Percentiles rank a stretch among this genome's conserved stretches.
phyloP scores from a whole-genome alignment of 2,113 vertebrate species.

The Apeltes quadracus region DNA sequence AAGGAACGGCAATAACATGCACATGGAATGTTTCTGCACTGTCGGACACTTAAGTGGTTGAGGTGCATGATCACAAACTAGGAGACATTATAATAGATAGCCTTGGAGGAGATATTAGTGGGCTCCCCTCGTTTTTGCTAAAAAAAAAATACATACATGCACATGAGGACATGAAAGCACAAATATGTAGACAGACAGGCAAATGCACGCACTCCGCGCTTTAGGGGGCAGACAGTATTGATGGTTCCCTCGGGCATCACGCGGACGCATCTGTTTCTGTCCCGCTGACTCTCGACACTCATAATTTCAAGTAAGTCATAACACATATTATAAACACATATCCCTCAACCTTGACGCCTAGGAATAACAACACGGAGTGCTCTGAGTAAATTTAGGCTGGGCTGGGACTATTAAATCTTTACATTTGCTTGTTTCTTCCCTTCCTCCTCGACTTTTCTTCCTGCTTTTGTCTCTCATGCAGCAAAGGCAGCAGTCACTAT shows the following conservation, averaged over 20 bases:
- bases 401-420: constrained; percentile 76
- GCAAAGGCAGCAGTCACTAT: constrained; percentile 61
- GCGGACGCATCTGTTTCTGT: constrained; percentile 80
- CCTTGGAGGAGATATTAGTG: constrained; percentile 63
- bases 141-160: constrained; percentile 51
- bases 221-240: constrained; percentile 68
- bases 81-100: constrained; percentile 58
- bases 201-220: constrained; percentile 38
- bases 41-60: constrained; percentile 56
- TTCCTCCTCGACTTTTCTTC: constrained; percentile 30
- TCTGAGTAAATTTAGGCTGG: constrained; percentile 75
- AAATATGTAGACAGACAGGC: constrained; percentile 30
- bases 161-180: constrained; percentile 55
- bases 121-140: constrained; percentile 48
- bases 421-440: constrained; percentile 60
- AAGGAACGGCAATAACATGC: constrained; percentile 62
- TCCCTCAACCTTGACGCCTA: constrained; percentile 76
- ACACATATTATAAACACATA: constrained; percentile 84
- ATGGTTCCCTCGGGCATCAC: constrained; percentile 76
- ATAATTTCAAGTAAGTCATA: constrained; percentile 83
- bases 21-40: constrained; percentile 66
- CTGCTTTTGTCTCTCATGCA: constrained; percentile 20
- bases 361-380: constrained; percentile 80
- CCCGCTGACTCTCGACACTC: constrained; percentile 70
- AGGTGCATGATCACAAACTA: constrained; percentile 68